Evolutionary conservation across 1,140 invertebrate genomes (phyloP), one percentile per base, ranked within the genome.

Genomic region (Drosophila lowei): DNA sequence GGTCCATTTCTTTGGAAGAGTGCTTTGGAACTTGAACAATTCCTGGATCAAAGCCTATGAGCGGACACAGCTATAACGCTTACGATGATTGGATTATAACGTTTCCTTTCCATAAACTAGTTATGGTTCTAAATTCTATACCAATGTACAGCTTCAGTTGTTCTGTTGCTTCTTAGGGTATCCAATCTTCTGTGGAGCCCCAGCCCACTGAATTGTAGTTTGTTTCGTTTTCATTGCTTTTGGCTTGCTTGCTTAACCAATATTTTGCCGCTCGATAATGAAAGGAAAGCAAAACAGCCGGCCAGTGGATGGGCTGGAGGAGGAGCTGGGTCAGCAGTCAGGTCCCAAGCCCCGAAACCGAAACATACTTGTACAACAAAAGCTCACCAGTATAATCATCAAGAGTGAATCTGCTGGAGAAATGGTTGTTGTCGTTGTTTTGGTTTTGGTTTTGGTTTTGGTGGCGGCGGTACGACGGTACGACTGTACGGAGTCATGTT

Each of bases 351-450:
- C 75, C 79, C 79, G 46, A 75, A 72, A 71, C 18, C 18, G 18
- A 18, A 18, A 18, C 18, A 23, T 5, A 25, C 4, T 25, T 42
- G 60, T 65, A 79, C 79, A 79, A 84, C 65, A 84, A 84, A 79
- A 64, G 61, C 81, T 84, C 79, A 13, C 34, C 34, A 38, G 34
- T 38, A 79, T 84, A 83, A 83, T 83, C 79, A 85, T 85, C 80
- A 85, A 85, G 80, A 85, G 80, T 85, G 80, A 85, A 85, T 85
- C 80, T 85, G 80, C 77, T 72, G 80, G 80, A 68, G 79, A 84
- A 84, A 84, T 84, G 72, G 50, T 43, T 66, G 28, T 44, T 61
- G 56, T 63, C 59, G 63, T 72, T 48, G 53, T 18, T 55, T 34
- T 48, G 44, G 71, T 56, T 64, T 62, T 79, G 71, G 58, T 57